Percentiles rank a stretch among this genome's conserved stretches.
Evolutionary conservation across 2,888 invertebrate species (phyloP).

Genomic region (Pharmacophagus antenor): DNA sequence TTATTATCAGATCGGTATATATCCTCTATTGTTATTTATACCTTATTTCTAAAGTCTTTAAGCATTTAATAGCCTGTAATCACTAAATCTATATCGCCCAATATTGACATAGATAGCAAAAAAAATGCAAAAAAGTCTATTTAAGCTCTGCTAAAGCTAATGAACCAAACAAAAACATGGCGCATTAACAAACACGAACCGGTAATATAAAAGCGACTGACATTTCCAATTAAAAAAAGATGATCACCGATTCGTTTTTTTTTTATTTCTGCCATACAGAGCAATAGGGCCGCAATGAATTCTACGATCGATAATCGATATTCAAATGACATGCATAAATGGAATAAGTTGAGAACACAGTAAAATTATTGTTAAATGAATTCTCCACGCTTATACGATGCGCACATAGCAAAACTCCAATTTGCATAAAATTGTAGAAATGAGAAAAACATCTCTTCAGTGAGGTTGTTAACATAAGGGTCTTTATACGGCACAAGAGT

Average conservation of each 20-base stretch:
- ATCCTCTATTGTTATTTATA: neutral
- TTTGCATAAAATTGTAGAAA: constrained; percentile 6
- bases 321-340: constrained; percentile 3
- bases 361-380: neutral
- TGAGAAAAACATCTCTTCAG: neutral
- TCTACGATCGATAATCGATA: neutral
- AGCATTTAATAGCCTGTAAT: constrained; percentile 6
- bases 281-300: constrained; percentile 7
- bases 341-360: neutral
- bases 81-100: constrained; percentile 9
- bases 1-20: constrained; percentile 1
- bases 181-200: constrained; percentile 56
- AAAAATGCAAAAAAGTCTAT: constrained; percentile 32
- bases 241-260: constrained; percentile 48
- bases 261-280: constrained; percentile 41
- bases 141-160: constrained; percentile 45
- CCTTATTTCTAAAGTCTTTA: constrained; percentile 1
- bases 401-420: neutral
- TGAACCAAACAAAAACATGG: constrained; percentile 53
- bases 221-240: constrained; percentile 69
- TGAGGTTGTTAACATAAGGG: neutral
- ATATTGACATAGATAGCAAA: constrained; percentile 28
- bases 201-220: constrained; percentile 68
- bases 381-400: too few species aligned
- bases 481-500: neutral